These are phyloP conservation scores for Drosophila saltans DNA, from an alignment of 1,140 invertebrate genomes.

Conservation along the genomic window DNA sequence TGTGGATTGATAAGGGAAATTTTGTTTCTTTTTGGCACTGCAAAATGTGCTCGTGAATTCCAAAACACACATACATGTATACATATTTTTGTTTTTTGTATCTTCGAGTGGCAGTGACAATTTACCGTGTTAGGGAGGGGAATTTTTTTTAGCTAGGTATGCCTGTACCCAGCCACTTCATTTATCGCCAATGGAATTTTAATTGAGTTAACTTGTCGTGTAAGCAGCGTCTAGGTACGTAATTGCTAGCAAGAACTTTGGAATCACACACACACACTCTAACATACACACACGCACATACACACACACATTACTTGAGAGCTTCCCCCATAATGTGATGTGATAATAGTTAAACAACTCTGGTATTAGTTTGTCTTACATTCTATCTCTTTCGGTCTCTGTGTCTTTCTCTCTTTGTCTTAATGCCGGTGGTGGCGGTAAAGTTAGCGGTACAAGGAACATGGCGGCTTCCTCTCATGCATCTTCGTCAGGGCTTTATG, in stretches of 20 bases:
- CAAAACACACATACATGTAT: not conserved
- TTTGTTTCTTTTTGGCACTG: conserved; percentile 38
- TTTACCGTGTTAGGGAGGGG: not conserved
- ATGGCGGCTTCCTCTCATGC: conserved; percentile 18
- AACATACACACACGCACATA: no score
- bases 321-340: not conserved
- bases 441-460: no score
- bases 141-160: conserved; percentile 1
- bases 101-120: conserved; percentile 1
- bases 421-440: no score
- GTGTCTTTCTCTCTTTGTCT: no score
- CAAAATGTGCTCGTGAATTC: not conserved
- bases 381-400: no score
- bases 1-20: conserved; percentile 41
- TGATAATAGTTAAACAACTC: conserved; percentile 5
- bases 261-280: not conserved
- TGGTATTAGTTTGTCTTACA: not conserved
- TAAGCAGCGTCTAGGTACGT: conserved; percentile 32
- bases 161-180: conserved; percentile 52
- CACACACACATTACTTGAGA: not conserved
- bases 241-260: conserved; percentile 36
- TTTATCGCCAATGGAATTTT: conserved; percentile 64
- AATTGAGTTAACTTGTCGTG: conserved; percentile 63
- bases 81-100: no score
- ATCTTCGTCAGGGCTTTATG: conserved; percentile 40